Conservation (phyloP, 2,113 vertebrate genomes). For the Puntigrus tetrazona region DNA sequence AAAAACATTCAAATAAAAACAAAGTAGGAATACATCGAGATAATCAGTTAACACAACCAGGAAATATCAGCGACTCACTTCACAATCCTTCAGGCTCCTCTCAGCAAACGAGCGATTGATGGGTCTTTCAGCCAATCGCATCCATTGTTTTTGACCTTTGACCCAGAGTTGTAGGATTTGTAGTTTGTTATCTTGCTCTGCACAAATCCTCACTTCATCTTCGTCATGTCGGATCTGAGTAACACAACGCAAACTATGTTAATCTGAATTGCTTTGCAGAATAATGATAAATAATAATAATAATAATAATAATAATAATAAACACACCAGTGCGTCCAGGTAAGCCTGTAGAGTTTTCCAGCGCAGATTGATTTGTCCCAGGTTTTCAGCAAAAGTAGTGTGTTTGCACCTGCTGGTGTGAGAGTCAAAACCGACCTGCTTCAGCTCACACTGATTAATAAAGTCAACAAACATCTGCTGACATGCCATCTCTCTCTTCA, state of each 20-base stretch:
- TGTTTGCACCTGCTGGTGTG: constrained; percentile 78
- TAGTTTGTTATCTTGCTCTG: constrained; percentile 76
- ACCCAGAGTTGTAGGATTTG: constrained; percentile 80
- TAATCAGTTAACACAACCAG: background rate
- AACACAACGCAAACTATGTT: background rate
- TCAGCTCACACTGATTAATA: constrained; percentile 81
- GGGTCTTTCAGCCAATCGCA: constrained; percentile 73
- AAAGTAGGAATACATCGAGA: background rate
- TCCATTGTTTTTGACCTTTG: constrained; percentile 72
- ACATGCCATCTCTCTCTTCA: constrained; percentile 77
- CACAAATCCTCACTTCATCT: constrained; percentile 72
- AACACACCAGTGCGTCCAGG: constrained; percentile 79
- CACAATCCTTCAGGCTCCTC: constrained; percentile 72
- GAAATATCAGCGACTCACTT: constrained; percentile 72
- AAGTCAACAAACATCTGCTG: constrained; percentile 83
- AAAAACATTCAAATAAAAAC: background rate
- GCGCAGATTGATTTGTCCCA: constrained; percentile 78
- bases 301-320: background rate
- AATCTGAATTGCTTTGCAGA: background rate
- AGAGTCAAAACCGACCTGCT: constrained; percentile 74
- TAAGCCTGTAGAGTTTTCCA: constrained; percentile 79
- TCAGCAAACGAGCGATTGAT: constrained; percentile 71
- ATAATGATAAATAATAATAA: background rate
- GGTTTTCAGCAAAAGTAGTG: constrained; percentile 83
- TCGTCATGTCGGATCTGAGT: constrained; percentile 80